Conservation (phyloP, 2,113 vertebrate genomes). For the Camelus bactrianus region DNA sequence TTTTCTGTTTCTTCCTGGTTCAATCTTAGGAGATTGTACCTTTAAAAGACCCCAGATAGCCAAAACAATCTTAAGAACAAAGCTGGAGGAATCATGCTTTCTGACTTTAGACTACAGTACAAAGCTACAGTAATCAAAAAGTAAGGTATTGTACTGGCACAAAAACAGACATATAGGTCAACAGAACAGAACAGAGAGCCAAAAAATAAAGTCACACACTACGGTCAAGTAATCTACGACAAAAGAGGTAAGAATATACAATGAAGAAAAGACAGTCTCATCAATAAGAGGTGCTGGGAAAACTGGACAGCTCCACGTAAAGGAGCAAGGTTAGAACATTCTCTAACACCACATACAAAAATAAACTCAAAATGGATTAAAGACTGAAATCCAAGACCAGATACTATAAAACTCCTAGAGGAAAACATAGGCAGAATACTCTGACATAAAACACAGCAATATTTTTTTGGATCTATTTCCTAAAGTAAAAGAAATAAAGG, state of each 20-base stretch:
- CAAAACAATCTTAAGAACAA: neutral
- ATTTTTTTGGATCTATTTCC: neutral
- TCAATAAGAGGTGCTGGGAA: neutral
- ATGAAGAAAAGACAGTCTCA: neutral
- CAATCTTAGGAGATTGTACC: neutral
- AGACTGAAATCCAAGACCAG: neutral
- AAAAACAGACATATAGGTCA: neutral
- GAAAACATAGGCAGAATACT: neutral
- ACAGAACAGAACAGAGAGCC: neutral
- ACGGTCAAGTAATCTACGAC: neutral
- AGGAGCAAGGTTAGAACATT: neutral
- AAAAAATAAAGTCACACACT: neutral
- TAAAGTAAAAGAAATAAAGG: neutral
- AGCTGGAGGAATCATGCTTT: neutral
- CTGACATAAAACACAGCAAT: neutral
- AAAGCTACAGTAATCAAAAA: neutral
- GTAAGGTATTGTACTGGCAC: neutral
- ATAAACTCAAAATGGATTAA: neutral
- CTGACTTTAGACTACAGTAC: neutral
- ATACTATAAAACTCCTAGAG: neutral
- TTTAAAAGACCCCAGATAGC: neutral
- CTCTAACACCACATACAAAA: neutral
- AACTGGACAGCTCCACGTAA: neutral
- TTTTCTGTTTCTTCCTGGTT: neutral
- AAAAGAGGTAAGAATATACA: neutral